Evolutionary conservation across 2,888 invertebrate genomes (phyloP), one percentile per base, ranked within the genome.

Genomic region (Epiblema foenella): DNA sequence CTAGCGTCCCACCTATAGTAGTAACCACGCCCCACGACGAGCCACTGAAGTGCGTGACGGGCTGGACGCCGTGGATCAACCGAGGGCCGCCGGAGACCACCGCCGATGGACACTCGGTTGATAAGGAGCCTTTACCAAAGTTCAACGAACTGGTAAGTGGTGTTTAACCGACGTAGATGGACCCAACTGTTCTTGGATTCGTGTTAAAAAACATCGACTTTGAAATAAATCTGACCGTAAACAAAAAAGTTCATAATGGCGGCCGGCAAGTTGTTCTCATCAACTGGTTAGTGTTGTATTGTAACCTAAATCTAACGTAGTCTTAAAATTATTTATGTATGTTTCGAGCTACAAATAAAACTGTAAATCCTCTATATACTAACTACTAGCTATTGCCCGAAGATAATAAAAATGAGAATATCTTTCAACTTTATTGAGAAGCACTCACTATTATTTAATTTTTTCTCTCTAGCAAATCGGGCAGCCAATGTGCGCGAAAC

Each of bases 61-160:
- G 98, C 0, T 98, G 98, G 97, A 96, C 96, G 0, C 86, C 93
- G 15, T 98, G 98, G 98, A 90, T 97, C 75, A 97, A 96, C 86
- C 93, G 94, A 60, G 94, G 95, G 72, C 81, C 85, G 1, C 93
- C 93, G 0, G 85, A 86, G 63, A 76, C 80, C 0, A 83, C 78
- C 0, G 39, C 82, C 24, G 76, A 78, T 0, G 89, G 89, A 5
- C 82, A 83, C 11, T 86, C 87, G 5, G 73, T 87, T 0, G 87
- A 89, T 75, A 85, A 83, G 12, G 96, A 96, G 74, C 86, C 94
- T 0, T 77, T 96, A 67, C 96, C 96, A 0, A 81, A 88, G 11
- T 75, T 87, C 12, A 86, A 94, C 2, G 87, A 95, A 76, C 79
- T 95, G 90, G 95, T 95, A 78, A 88, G 85, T 11, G 9, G 15